These are phyloP conservation scores for Allobates femoralis DNA, from an alignment of 2,797 vertebrate species.

Conservation along the genomic window DNA sequence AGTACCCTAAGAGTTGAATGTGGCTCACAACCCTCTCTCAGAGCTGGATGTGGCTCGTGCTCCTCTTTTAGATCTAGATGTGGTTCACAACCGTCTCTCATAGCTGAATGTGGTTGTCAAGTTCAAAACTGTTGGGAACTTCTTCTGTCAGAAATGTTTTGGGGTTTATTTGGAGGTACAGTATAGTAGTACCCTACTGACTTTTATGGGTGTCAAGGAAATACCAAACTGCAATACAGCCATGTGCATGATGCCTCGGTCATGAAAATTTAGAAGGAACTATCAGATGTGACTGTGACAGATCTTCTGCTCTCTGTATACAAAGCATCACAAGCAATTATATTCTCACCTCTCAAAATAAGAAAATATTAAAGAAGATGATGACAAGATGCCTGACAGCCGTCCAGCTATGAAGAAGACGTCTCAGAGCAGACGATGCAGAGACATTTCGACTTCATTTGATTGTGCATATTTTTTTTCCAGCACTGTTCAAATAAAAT, in stretches of 20 bases:
- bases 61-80: no score
- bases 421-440: neutral
- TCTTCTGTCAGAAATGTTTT: no score
- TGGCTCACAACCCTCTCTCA: no score
- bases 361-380: constrained; percentile 49
- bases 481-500: constrained; percentile 5
- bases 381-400: constrained; percentile 52
- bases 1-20: no score
- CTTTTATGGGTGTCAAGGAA: neutral
- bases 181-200: neutral
- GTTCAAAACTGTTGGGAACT: no score
- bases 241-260: neutral
- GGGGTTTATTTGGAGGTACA: neutral
- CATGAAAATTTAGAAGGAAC: neutral
- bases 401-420: constrained; percentile 2
- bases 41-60: no score
- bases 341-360: constrained; percentile 27
- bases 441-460: constrained; percentile 35
- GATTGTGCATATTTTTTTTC: constrained; percentile 19
- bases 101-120: no score
- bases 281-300: constrained; percentile 9
- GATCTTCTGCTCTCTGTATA: constrained; percentile 12
- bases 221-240: neutral
- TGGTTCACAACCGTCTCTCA: no score
- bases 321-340: constrained; percentile 50